Evolutionary conservation across 2,797 vertebrate genomes (phyloP).

Genomic region (Paedocypris micromegethes): DNA sequence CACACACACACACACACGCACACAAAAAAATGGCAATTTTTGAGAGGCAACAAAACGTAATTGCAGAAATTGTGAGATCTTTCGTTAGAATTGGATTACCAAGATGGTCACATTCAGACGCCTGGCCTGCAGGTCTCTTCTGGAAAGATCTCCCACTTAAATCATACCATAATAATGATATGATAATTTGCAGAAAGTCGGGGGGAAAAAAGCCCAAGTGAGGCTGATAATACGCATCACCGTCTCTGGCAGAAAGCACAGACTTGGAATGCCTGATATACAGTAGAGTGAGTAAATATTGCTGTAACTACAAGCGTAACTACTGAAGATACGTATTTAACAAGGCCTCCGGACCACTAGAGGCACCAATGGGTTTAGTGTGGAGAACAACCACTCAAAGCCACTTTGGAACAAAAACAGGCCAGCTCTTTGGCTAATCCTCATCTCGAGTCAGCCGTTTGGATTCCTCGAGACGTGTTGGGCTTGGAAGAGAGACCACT

Average conservation of each 20-base stretch:
- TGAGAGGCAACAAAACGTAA: too few species aligned
- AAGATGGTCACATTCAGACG: constrained; percentile 37
- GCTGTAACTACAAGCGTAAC: constrained; percentile 77
- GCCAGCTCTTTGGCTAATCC: constrained; percentile 62
- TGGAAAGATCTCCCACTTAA: too few species aligned
- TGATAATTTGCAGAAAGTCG: constrained; percentile 20
- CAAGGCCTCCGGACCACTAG: constrained; percentile 66
- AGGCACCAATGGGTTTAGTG: constrained; percentile 57
- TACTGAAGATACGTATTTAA: constrained; percentile 73
- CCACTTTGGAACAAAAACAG: constrained; percentile 51
- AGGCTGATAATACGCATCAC: constrained; percentile 61
- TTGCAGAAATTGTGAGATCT: too few species aligned
- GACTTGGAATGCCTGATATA: constrained; percentile 75
- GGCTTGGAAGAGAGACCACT: constrained; percentile 59
- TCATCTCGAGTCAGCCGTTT: constrained; percentile 73
- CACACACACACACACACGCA: too few species aligned
- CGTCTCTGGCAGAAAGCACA: constrained; percentile 63
- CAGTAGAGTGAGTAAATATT: constrained; percentile 70
- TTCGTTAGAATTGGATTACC: not conserved
- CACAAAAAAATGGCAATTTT: too few species aligned
- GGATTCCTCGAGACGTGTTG: constrained; percentile 62
- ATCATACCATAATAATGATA: not conserved
- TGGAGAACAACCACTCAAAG: constrained; percentile 30
- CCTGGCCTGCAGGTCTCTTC: constrained; percentile 53
- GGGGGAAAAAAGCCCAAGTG: constrained; percentile 50